A percentile compares a stretch with the other conserved stretches of the same genome.
phyloP scores from a whole-genome alignment of 2,888 invertebrate species.

The Liodrosophila aerea region DNA sequence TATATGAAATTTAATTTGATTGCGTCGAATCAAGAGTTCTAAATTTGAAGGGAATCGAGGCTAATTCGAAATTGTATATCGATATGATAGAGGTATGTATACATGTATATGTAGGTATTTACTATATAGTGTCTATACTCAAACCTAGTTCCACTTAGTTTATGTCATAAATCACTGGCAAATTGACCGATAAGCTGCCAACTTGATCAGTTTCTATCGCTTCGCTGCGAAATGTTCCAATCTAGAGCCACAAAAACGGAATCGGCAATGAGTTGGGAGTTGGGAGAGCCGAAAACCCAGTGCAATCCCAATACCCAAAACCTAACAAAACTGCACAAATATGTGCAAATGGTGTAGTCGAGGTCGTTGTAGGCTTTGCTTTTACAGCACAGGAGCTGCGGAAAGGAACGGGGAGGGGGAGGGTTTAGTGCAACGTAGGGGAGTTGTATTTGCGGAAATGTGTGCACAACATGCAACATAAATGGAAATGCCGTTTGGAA shows the following conservation, averaged over 20 bases:
- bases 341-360: conserved; percentile 47
- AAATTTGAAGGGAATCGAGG: too few relatives aligned
- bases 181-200: conserved; percentile 32
- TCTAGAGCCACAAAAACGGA: conserved; percentile 57
- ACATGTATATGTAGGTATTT: too few relatives aligned
- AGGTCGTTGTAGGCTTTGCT: conserved; percentile 31
- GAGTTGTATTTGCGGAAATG: conserved; percentile 74
- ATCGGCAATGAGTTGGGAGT: conserved; percentile 37
- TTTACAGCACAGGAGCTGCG: neutral
- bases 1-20: too few relatives aligned
- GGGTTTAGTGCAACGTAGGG: neutral
- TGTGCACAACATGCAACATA: conserved; percentile 77
- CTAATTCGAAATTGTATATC: too few relatives aligned
- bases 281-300: conserved; percentile 22
- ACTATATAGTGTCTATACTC: too few relatives aligned
- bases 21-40: too few relatives aligned
- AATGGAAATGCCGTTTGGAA: conserved; percentile 75
- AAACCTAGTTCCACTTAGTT: neutral
- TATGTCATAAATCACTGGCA: conserved; percentile 40
- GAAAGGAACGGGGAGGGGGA: neutral
- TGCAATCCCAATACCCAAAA: conserved; percentile 44
- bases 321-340: conserved; percentile 49
- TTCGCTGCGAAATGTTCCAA: conserved; percentile 50
- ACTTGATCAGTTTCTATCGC: conserved; percentile 30
- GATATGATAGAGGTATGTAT: too few relatives aligned